These are phyloP conservation scores for Spondyliosoma cantharus DNA, from an alignment of 2,797 vertebrate species.

Conservation along the genomic window DNA sequence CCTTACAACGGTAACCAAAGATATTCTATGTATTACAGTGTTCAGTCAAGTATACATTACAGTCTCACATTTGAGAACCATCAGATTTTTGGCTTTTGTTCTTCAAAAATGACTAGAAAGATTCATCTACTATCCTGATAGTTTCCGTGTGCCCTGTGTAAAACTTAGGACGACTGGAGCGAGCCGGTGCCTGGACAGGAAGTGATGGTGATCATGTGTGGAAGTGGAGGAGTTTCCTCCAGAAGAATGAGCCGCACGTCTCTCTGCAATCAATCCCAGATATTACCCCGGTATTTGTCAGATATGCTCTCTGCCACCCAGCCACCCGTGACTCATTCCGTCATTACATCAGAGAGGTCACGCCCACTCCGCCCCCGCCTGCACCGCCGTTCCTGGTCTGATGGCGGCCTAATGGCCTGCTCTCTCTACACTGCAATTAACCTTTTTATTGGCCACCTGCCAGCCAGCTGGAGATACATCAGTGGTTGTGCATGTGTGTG, in stretches of 20 bases:
- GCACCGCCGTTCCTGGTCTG: conserved; percentile 59
- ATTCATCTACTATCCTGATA: neutral
- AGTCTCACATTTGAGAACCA: neutral
- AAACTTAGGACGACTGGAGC: neutral
- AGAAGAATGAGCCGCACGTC: conserved; percentile 56
- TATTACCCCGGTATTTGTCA: conserved; percentile 74
- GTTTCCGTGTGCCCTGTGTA: neutral
- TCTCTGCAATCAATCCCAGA: conserved; percentile 74
- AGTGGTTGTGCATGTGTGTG: conserved; percentile 11
- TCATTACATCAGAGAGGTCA: conserved; percentile 75
- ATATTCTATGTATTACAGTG: neutral
- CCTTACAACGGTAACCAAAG: neutral
- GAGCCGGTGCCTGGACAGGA: neutral
- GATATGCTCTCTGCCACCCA: conserved; percentile 60
- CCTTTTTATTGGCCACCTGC: conserved; percentile 84
- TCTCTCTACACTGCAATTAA: conserved; percentile 82
- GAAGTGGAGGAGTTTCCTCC: conserved; percentile 27
- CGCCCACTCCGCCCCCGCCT: conserved; percentile 57
- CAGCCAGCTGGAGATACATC: conserved; percentile 72
- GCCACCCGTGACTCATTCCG: conserved; percentile 70
- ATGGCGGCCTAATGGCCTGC: conserved; percentile 79
- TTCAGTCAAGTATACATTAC: neutral
- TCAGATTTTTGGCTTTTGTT: neutral
- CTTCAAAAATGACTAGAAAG: neutral
- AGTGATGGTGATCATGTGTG: neutral